Evolutionary conservation across 2,797 vertebrate genomes (phyloP), one percentile per base, ranked within the genome.

Genomic region (Micromesistius poutassou): DNA sequence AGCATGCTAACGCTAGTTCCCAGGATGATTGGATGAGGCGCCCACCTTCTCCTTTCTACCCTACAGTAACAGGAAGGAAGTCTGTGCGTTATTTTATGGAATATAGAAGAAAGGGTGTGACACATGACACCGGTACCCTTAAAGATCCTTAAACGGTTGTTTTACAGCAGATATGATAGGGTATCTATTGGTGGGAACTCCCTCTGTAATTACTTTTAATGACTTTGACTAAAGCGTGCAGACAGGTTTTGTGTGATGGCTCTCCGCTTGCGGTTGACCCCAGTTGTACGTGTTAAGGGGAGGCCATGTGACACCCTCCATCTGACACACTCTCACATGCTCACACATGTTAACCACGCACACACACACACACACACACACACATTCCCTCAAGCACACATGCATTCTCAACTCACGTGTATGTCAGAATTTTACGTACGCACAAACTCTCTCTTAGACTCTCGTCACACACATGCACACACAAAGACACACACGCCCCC

Each of bases 221-320:
- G 55, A 74, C 70, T 66, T 14, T 50, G 36, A 74, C 77, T 79
- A 78, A 83, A 86, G 83, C 31, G 74, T 80, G 84, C 81, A 74
- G 78, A 83, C 80, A 0, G 74, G 87, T 84, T 83, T 46, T 81
- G 80, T 78, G 79, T 78, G 62, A 68, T 74, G 50, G 75, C 76
- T 5, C 6, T 28, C 16, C 71, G 80, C 66, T 79, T 62, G 78
- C 81, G 82, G 83, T 86, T 83, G 81, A 88, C 80, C 77, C 76
- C 66, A 70, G 86, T 84, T 75, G 76, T 87, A 38, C 42, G 76
- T 79, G 71, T 33, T 22, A 78, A 82, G 62, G 74, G 72, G 14
- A 12, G 4, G 73, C 81, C 79, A 82, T 77, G 75, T 80, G 75
- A 76, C 55, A n/a, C 55, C 22, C 55, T 62, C 2, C 62, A 68